Evolutionary conservation across 2,797 vertebrate genomes (phyloP).

Genomic region (Epinephelus coioides): DNA sequence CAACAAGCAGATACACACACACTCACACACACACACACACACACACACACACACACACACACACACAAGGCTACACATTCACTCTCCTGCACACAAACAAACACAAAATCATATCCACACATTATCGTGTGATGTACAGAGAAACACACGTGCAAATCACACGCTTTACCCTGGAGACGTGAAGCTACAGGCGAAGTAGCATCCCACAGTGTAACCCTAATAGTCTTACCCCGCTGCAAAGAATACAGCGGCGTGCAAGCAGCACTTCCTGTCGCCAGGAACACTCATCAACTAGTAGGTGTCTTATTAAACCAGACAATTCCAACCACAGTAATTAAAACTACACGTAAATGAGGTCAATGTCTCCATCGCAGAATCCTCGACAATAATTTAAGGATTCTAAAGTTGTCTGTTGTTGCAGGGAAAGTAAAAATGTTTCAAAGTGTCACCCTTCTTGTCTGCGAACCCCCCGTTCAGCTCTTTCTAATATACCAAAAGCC

Average conservation of each 20-base stretch:
- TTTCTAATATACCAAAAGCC: constrained; percentile 64
- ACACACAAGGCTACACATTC: constrained; percentile 38
- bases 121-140: constrained; percentile 37
- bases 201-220: constrained; percentile 22
- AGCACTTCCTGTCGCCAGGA: constrained; percentile 30
- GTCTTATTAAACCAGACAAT: constrained; percentile 47
- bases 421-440: constrained; percentile 41
- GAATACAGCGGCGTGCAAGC: constrained; percentile 13
- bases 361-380: not conserved
- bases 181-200: constrained; percentile 31
- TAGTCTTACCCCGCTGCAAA: constrained; percentile 8
- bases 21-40: constrained; percentile 9
- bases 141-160: constrained; percentile 38
- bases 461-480: constrained; percentile 48
- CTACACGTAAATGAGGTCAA: constrained; percentile 31
- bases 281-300: constrained; percentile 28
- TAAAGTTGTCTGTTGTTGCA: constrained; percentile 37
- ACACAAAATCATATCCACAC: constrained; percentile 27
- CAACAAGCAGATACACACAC: constrained; percentile 50
- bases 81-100: constrained; percentile 28
- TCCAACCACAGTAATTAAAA: constrained; percentile 55
- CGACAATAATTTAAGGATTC: constrained; percentile 27
- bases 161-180: constrained; percentile 38
- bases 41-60: constrained; percentile 49
- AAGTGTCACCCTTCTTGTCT: constrained; percentile 41